Base-by-base conservation (phyloP, 2,113 vertebrate genomes). In the Thamnophis sirtalis region DNA sequence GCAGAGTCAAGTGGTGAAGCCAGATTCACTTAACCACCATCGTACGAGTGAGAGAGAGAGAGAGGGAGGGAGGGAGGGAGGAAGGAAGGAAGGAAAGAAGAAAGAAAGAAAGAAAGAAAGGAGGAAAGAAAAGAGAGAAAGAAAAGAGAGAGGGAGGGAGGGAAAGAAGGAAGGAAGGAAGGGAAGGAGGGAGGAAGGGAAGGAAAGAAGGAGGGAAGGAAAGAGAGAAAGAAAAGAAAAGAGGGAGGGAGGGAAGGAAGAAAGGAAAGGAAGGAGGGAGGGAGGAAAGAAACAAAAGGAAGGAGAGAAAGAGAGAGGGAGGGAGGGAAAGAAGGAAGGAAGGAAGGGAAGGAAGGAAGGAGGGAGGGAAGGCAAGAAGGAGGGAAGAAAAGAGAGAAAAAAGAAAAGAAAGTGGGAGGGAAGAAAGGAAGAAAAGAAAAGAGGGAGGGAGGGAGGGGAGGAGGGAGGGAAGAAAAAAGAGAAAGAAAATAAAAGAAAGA, bases 121-220 rank as follows among this genome's bases (percentile, higher is more conserved):
- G 1, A 73, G 3, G 11, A 4, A 15, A 11, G 28, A 4, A 15
- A n/a, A 4, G 6, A n/a, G 1, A 8, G 22, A n/a, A 2, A 3
- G 26, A 7, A 38, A 11, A 33, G 26, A n/a, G 11, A 0, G 24
- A 24, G 28, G 50, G 50, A 51, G 9, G 8, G 28, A 33, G 2
- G 0, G 17, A 33, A 2, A 4, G 15, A 17, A 2, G 0, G 6
- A 5, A 2, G 17, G 5, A 1, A 2, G 33, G 8, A 1, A 11
- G 51, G 15, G 21, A 28, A 28, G 8, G 15, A 63, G 10, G 26
- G 26, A n/a, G 11, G 3, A 5, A 24, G 28, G 7, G 50, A 51
- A 9, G 1, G 28, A 68, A 5, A 4, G 33, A 80, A 1, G 1
- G 17, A 33, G 0, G 11, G 15, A 80, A 0, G 9, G 28, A 80